A percentile compares a stretch with the other conserved stretches of the same genome.
phyloP scores from a whole-genome alignment of 1,140 invertebrate genomes.

The Drosophila nasuta region DNA sequence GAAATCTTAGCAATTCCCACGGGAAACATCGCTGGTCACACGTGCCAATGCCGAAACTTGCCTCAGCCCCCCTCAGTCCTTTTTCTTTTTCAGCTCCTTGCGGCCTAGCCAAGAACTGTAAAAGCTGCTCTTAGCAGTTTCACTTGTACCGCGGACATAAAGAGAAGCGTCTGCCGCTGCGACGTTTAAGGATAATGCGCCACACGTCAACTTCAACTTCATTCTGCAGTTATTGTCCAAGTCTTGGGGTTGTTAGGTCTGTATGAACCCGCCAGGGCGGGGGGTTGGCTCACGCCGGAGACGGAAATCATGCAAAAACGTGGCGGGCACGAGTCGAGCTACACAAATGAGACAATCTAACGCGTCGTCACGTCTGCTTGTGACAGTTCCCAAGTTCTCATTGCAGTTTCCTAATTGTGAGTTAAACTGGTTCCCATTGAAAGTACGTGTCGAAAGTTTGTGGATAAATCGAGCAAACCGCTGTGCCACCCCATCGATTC shows the following conservation, averaged over 20 bases:
- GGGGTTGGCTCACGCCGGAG: conserved; percentile 8
- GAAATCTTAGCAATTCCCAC: conserved; percentile 62
- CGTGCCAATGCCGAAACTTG: conserved; percentile 39
- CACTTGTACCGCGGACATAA: conserved; percentile 64
- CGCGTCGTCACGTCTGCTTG: conserved; percentile 50
- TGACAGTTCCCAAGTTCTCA: conserved; percentile 57
- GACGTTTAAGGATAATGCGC: conserved; percentile 77
- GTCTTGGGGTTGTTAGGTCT: conserved; percentile 52
- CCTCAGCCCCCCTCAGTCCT: not conserved
- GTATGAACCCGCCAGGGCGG: not conserved
- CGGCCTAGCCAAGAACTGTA: not conserved
- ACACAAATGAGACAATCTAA: conserved; percentile 51
- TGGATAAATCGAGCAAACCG: not conserved
- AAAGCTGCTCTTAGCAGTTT: conserved; percentile 66
- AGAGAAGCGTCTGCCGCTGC: conserved; percentile 62
- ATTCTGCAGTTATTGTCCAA: conserved; percentile 51
- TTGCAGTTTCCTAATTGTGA: conserved; percentile 4
- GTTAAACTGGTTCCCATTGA: conserved; percentile 7
- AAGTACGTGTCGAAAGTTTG: not conserved
- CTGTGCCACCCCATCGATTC: conserved; percentile 59
- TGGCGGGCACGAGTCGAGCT: conserved; percentile 64
- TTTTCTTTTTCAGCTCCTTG: conserved; percentile 5
- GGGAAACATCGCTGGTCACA: conserved; percentile 58
- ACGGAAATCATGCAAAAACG: conserved; percentile 81
- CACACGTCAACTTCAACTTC: conserved; percentile 52